Evolutionary conservation across 2,113 vertebrate genomes (phyloP).

Genomic region (Psilopsiagon aurifrons): DNA sequence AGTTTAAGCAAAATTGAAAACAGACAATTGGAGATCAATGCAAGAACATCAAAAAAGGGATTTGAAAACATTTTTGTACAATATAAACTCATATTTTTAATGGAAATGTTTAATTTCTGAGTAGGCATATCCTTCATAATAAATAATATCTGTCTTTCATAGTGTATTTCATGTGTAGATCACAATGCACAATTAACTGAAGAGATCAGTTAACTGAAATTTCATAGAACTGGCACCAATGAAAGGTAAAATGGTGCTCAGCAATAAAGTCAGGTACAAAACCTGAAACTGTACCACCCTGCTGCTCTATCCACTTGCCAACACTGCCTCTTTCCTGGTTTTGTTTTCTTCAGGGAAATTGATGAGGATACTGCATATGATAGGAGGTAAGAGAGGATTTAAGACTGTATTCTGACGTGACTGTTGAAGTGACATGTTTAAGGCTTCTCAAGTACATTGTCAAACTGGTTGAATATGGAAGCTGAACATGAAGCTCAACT

Average conservation of each 20-base stretch:
- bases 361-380: not conserved
- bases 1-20: constrained; percentile 8
- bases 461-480: not conserved
- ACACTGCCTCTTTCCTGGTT: not conserved
- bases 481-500: not conserved
- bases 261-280: not conserved
- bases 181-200: not conserved
- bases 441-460: not conserved
- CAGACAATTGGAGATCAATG: not conserved
- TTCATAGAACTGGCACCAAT: not conserved
- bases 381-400: not conserved
- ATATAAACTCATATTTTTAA: not conserved
- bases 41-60: not conserved
- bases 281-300: not conserved
- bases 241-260: not conserved
- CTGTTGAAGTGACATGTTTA: not conserved
- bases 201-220: not conserved
- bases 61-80: not conserved
- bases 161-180: not conserved
- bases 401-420: not conserved
- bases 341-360: not conserved
- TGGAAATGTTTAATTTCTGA: not conserved
- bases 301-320: not conserved
- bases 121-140: not conserved
- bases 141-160: not conserved